Evolutionary conservation across 2,113 vertebrate genomes (phyloP).

Genomic region (Gymnogyps californianus): DNA sequence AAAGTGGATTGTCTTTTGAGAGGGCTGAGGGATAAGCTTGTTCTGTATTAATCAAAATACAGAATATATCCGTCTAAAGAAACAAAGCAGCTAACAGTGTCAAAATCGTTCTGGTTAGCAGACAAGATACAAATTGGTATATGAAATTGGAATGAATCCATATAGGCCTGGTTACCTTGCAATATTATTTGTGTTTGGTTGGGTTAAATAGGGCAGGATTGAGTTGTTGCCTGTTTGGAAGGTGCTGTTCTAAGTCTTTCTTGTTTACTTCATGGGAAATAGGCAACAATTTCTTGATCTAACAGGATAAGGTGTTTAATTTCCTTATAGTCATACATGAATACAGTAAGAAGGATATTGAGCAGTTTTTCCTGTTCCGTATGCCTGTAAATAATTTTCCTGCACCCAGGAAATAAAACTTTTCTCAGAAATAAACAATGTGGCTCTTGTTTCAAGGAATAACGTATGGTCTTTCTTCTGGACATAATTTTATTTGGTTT

Average conservation of each 20-base stretch:
- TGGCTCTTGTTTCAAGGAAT: not conserved
- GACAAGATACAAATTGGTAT: not conserved
- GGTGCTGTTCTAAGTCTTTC: not conserved
- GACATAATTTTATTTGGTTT: not conserved
- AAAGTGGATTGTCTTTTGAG: not conserved
- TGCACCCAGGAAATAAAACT: not conserved
- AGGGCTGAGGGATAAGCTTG: not conserved
- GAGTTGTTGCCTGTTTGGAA: not conserved
- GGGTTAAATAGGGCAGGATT: not conserved
- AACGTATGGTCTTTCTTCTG: not conserved
- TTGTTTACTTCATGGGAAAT: not conserved
- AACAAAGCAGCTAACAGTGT: not conserved
- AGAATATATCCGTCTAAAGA: not conserved
- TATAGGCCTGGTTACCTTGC: not conserved
- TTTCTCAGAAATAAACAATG: not conserved
- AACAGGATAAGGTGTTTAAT: not conserved
- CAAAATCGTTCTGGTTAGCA: not conserved
- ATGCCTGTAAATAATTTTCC: not conserved
- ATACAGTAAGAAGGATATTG: not conserved
- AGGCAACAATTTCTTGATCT: not conserved
- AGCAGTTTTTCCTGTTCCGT: not conserved
- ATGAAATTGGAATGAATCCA: not conserved
- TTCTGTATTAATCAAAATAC: not conserved
- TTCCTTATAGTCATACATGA: not conserved
- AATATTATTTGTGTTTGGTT: not conserved